Conservation (phyloP, 2,888 invertebrate genomes). For the Capitulum mitella region DNA sequence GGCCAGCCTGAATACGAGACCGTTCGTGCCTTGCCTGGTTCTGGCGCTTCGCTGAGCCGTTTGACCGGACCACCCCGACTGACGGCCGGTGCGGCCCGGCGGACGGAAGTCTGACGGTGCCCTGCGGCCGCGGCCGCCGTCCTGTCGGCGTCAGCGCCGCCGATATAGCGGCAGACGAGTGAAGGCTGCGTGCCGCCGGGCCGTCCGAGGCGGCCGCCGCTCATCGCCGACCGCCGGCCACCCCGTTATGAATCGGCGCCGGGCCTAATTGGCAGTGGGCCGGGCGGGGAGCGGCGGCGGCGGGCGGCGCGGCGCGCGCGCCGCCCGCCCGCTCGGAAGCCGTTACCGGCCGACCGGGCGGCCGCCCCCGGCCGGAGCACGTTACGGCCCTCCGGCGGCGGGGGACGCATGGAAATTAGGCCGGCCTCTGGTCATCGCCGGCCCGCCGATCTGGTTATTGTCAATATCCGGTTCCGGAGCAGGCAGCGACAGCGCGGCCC, state of each 20-base stretch:
- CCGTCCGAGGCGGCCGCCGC: background rate
- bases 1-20: too few relatives aligned
- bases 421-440: background rate
- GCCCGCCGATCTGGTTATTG: background rate
- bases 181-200: background rate
- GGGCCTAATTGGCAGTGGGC: background rate
- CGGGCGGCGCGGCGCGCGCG: too few relatives aligned
- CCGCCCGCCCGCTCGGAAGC: background rate
- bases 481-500: background rate
- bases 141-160: too few relatives aligned
- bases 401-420: conserved; percentile 1
- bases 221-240: background rate
- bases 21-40: too few relatives aligned
- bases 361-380: background rate
- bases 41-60: too few relatives aligned
- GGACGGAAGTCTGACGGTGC: too few relatives aligned
- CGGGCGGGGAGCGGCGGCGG: background rate
- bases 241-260: background rate
- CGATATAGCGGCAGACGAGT: too few relatives aligned
- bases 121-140: too few relatives aligned
- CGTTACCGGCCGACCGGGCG: background rate
- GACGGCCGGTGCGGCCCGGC: too few relatives aligned
- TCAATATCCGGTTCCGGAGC: conserved; percentile 2
- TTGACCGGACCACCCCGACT: too few relatives aligned
- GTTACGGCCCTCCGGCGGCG: background rate